phyloP scores from a whole-genome alignment of 2,797 vertebrate genomes.

The Euthynnus affinis region DNA sequence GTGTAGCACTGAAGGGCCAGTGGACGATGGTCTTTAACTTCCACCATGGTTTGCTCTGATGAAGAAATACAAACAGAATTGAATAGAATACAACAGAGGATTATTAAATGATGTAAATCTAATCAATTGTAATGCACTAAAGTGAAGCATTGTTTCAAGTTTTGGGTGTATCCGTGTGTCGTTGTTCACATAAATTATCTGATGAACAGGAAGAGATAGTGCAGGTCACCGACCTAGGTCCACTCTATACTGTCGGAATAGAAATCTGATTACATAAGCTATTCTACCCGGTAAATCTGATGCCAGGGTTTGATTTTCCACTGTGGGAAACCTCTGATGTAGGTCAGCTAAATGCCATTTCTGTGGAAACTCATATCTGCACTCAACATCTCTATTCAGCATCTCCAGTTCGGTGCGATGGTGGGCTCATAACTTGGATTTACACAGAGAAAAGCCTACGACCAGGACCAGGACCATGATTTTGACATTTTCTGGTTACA shows the following conservation, averaged over 20 bases:
- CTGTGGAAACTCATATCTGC: slow-evolving; percentile 65
- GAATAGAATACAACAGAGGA: background rate
- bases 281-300: slow-evolving; percentile 35
- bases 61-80: slow-evolving; percentile 52
- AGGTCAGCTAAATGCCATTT: slow-evolving; percentile 66
- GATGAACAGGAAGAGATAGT: slow-evolving; percentile 17
- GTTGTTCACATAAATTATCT: slow-evolving; percentile 12
- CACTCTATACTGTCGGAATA: slow-evolving; percentile 2
- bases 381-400: slow-evolving; percentile 57
- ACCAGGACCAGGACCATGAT: background rate
- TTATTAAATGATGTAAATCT: background rate
- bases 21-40: slow-evolving; percentile 96
- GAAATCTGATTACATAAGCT: slow-evolving; percentile 42
- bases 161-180: background rate
- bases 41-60: slow-evolving; percentile 93
- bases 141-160: background rate
- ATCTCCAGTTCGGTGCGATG: slow-evolving; percentile 12
- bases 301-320: slow-evolving; percentile 46
- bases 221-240: slow-evolving; percentile 7
- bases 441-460: background rate
- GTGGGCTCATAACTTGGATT: slow-evolving; percentile 10
- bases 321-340: slow-evolving; percentile 38
- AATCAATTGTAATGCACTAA: background rate
- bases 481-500: background rate
- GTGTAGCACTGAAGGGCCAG: slow-evolving; percentile 91